Conservation (phyloP, 2,888 invertebrate genomes). For the Doris montereyensis region DNA sequence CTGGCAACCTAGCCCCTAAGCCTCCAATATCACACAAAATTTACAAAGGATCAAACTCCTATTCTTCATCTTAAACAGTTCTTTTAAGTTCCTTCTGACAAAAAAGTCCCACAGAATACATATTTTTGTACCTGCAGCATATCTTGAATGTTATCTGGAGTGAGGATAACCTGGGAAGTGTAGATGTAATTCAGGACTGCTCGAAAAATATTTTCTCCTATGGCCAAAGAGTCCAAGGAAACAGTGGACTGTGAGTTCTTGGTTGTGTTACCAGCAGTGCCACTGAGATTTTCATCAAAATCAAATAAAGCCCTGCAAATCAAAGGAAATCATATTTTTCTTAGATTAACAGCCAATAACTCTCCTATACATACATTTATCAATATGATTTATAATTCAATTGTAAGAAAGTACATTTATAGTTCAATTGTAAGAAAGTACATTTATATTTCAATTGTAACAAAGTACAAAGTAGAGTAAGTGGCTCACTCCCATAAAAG, state of each 20-base stretch:
- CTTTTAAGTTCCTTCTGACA: too few relatives aligned
- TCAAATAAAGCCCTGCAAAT: conserved; percentile 44
- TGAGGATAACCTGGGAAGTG: conserved; percentile 58
- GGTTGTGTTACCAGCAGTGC: conserved; percentile 1
- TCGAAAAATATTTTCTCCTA: conserved; percentile 54
- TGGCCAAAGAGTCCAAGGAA: conserved; percentile 47
- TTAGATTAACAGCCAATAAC: neutral
- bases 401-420: too few relatives aligned
- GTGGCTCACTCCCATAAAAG: too few relatives aligned
- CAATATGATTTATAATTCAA: too few relatives aligned
- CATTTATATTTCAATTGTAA: too few relatives aligned
- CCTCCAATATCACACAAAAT: too few relatives aligned
- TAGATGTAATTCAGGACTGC: conserved; percentile 64
- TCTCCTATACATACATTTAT: neutral
- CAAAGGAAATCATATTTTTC: neutral
- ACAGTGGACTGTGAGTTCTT: conserved; percentile 7
- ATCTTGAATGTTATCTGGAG: conserved; percentile 63
- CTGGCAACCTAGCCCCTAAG: too few relatives aligned
- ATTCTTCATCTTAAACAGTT: too few relatives aligned
- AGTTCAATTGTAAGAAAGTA: too few relatives aligned
- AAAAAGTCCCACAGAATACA: too few relatives aligned
- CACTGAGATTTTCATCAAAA: conserved; percentile 39
- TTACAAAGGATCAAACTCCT: too few relatives aligned
- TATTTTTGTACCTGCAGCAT: conserved; percentile 50
- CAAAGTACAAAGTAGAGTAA: too few relatives aligned